Conservation (phyloP, 2,113 vertebrate genomes). For the Ictalurus punctatus region DNA sequence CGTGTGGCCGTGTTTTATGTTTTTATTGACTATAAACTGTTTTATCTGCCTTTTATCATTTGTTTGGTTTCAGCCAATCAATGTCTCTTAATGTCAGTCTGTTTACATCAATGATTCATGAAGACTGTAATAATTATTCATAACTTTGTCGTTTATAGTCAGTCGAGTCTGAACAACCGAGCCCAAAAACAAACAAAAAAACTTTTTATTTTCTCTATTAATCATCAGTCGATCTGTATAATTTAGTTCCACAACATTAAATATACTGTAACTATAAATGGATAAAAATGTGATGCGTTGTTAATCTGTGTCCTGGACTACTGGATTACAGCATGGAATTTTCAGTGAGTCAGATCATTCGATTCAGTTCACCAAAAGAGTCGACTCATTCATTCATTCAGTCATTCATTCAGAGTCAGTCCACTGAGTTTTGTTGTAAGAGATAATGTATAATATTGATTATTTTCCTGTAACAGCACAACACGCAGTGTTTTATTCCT, state of each 20-base stretch:
- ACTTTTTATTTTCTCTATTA: neutral
- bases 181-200: neutral
- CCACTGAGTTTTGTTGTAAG: neutral
- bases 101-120: constrained; percentile 44
- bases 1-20: constrained; percentile 46
- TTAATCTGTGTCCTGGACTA: neutral
- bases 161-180: neutral
- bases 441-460: neutral
- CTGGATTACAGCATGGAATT: neutral
- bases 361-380: neutral
- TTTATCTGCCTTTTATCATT: constrained; percentile 35
- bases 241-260: neutral
- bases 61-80: constrained; percentile 34
- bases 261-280: neutral
- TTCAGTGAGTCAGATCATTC: neutral
- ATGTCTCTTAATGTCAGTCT: constrained; percentile 14
- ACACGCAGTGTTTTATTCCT: no score
- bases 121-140: constrained; percentile 22
- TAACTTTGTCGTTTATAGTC: neutral
- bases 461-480: neutral
- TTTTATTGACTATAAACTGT: constrained; percentile 38
- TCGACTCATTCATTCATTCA: neutral
- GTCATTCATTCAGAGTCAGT: neutral
- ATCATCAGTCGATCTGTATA: neutral
- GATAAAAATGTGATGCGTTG: neutral